phyloP scores from a whole-genome alignment of 2,113 vertebrate genomes.

The Colistium nudipinnis region DNA sequence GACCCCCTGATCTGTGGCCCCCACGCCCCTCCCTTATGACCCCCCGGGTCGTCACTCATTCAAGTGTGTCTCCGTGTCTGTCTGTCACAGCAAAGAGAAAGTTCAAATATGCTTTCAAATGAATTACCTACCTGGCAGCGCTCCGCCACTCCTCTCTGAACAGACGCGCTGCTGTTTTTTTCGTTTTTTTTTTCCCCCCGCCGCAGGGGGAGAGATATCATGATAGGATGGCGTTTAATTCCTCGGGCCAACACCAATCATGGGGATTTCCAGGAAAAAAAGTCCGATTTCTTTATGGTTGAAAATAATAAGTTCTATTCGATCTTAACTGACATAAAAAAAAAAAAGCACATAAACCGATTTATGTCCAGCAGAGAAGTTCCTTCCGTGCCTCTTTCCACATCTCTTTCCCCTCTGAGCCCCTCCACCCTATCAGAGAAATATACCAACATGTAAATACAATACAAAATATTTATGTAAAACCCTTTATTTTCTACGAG shows the following conservation, averaged over 20 bases:
- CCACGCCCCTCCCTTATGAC: constrained; percentile 60
- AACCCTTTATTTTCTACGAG: too few species aligned
- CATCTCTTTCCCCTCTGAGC: not conserved
- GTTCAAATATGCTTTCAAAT: constrained; percentile 26
- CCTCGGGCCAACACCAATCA: too few species aligned
- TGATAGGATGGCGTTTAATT: too few species aligned
- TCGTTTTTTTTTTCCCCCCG: too few species aligned
- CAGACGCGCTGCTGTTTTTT: not conserved
- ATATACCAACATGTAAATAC: not conserved
- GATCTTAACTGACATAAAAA: too few species aligned
- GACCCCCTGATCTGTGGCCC: constrained; percentile 77
- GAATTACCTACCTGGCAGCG: constrained; percentile 5
- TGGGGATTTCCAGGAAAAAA: too few species aligned
- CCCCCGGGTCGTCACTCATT: constrained; percentile 71
- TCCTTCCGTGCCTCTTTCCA: not conserved
- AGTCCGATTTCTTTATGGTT: too few species aligned
- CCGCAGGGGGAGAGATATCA: too few species aligned
- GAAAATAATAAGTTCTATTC: too few species aligned
- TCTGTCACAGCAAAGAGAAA: constrained; percentile 27
- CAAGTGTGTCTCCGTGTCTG: constrained; percentile 47
- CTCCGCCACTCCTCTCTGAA: not conserved
- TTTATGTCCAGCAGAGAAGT: not conserved
- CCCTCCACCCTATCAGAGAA: not conserved
- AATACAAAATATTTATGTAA: too few species aligned
- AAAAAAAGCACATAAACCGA: too few species aligned